Conservation (phyloP, 2,888 invertebrate genomes). For the Lepidochrysops patricia region DNA sequence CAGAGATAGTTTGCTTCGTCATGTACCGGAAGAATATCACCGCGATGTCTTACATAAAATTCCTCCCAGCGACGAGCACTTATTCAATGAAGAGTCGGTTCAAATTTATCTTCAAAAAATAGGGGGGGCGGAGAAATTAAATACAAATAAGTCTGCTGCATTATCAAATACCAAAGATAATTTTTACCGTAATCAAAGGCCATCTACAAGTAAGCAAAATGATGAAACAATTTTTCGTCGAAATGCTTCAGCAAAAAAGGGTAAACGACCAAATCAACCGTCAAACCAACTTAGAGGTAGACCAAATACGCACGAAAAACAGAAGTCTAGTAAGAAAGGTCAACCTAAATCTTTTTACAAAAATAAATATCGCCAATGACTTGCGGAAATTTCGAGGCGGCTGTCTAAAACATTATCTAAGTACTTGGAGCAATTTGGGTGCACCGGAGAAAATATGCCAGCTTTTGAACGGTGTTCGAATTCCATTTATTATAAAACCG, state of each 20-base stretch:
- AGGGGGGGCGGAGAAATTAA: constrained; percentile 14
- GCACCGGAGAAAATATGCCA: constrained; percentile 20
- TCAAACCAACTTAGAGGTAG: neutral
- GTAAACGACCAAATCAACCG: neutral
- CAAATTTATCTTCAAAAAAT: constrained; percentile 17
- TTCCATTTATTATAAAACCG: constrained; percentile 9
- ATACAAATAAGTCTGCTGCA: neutral
- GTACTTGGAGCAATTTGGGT: constrained; percentile 18
- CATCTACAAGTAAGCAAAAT: constrained; percentile 14
- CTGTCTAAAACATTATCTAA: constrained; percentile 17
- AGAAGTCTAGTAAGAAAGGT: constrained; percentile 5
- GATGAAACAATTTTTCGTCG: constrained; percentile 10
- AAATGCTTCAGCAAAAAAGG: constrained; percentile 7
- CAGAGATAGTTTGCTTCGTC: constrained; percentile 11
- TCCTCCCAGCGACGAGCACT: constrained; percentile 13
- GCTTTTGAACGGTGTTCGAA: constrained; percentile 16
- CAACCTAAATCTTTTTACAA: constrained; percentile 4
- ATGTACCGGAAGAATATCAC: constrained; percentile 18
- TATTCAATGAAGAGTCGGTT: constrained; percentile 16
- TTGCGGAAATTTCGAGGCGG: constrained; percentile 16
- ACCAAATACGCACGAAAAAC: neutral
- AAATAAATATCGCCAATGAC: constrained; percentile 15
- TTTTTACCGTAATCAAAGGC: constrained; percentile 11
- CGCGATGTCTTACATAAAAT: constrained; percentile 15
- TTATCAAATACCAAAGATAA: neutral